These are phyloP conservation scores for Cottus gobio DNA, from an alignment of 2,113 vertebrate species.

Conservation along the genomic window DNA sequence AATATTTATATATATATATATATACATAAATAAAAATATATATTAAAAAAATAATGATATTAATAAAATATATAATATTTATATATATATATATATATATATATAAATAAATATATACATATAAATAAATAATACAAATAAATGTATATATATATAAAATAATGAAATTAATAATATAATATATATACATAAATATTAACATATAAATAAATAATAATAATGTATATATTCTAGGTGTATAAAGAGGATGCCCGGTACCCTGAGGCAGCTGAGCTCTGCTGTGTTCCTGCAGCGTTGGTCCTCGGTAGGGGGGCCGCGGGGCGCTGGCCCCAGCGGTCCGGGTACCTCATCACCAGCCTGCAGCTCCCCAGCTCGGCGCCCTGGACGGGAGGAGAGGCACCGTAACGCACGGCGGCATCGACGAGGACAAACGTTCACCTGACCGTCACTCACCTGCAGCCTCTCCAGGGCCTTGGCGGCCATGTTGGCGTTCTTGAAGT, in stretches of 20 bases:
- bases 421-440: not conserved
- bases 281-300: slow-evolving; percentile 25
- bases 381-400: slow-evolving; percentile 43
- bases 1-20: no score
- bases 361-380: slow-evolving; percentile 77
- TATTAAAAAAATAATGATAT: no score
- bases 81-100: no score
- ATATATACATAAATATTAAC: no score
- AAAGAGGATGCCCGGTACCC: not conserved
- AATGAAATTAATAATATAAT: no score
- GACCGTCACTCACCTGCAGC: slow-evolving; percentile 58
- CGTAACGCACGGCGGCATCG: not conserved
- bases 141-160: no score
- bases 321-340: slow-evolving; percentile 72
- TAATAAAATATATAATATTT: no score
- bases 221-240: no score
- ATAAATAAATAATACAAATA: no score
- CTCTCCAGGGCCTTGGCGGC: slow-evolving; percentile 72
- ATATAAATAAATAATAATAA: no score
- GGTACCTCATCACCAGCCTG: slow-evolving; percentile 81
- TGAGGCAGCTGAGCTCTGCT: not conserved
- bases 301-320: slow-evolving; percentile 5
- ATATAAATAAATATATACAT: no score
- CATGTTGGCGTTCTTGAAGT: slow-evolving; percentile 76
- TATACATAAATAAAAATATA: no score